Evolutionary conservation across 2,113 vertebrate genomes (phyloP).

Genomic region (Bubalus kerabau): DNA sequence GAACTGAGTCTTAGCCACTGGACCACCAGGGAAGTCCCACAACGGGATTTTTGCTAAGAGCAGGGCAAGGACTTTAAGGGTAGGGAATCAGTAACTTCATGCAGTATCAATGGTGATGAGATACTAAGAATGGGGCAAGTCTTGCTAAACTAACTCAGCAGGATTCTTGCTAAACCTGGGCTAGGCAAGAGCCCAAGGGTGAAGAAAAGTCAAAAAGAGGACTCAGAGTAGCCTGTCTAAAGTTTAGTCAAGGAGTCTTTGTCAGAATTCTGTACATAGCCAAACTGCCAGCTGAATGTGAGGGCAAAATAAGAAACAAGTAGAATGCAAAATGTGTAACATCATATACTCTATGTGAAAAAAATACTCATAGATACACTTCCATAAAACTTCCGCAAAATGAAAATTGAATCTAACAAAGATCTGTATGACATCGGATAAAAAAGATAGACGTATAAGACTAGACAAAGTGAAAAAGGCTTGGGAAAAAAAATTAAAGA

Average conservation of each 20-base stretch:
- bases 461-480: not conserved
- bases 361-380: not conserved
- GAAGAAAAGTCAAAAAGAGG: not conserved
- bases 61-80: not conserved
- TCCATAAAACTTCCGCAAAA: not conserved
- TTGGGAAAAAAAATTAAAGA: not conserved
- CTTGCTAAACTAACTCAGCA: not conserved
- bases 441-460: not conserved
- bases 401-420: constrained; percentile 5
- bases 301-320: not conserved
- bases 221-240: not conserved
- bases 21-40: not conserved
- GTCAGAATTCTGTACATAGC: not conserved
- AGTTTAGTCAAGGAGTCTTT: not conserved
- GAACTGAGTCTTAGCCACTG: not conserved
- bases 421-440: not conserved
- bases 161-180: not conserved
- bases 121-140: not conserved
- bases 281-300: not conserved
- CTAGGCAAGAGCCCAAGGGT: not conserved
- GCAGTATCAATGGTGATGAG: not conserved
- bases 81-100: not conserved
- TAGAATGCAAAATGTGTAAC: not conserved
- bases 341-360: not conserved
- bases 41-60: not conserved